These are phyloP conservation scores for Eutrigla gurnardus DNA, from an alignment of 2,797 vertebrate genomes.

Conservation along the genomic window DNA sequence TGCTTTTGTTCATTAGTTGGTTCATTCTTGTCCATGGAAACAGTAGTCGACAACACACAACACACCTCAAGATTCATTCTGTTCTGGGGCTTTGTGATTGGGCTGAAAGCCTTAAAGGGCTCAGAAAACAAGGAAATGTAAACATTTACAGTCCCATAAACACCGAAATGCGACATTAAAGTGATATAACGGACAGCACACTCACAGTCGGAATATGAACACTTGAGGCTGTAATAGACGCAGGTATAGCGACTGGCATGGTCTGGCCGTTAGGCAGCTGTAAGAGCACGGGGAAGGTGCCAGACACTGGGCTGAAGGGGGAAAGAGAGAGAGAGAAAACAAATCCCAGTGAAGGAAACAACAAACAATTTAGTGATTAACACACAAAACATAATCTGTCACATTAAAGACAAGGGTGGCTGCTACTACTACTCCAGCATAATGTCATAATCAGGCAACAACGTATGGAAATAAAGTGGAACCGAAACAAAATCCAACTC, in stretches of 20 bases:
- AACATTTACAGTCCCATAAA: neutral
- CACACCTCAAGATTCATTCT: neutral
- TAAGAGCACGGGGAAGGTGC: conserved; percentile 97
- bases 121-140: neutral
- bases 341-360: conserved; percentile 35
- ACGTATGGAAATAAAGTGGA: conserved; percentile 44
- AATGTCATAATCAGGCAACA: conserved; percentile 48
- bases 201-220: conserved; percentile 97
- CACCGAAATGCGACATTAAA: conserved; percentile 4
- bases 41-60: neutral
- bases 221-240: conserved; percentile 96
- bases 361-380: conserved; percentile 3
- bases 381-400: conserved; percentile 14
- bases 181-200: conserved; percentile 40
- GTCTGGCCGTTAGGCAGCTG: conserved; percentile 99
- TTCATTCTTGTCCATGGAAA: conserved; percentile 18
- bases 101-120: neutral
- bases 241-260: conserved; percentile 98
- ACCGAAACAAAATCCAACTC: conserved; percentile 42
- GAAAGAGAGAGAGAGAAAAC: conserved; percentile 51
- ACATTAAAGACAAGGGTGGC: conserved; percentile 17
- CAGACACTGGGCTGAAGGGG: conserved; percentile 92
- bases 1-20: conserved; percentile 17
- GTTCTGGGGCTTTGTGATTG: neutral
- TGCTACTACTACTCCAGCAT: conserved; percentile 19